Evolutionary conservation across 2,888 invertebrate species (phyloP).

Genomic region (Caenorhabditis afra): DNA sequence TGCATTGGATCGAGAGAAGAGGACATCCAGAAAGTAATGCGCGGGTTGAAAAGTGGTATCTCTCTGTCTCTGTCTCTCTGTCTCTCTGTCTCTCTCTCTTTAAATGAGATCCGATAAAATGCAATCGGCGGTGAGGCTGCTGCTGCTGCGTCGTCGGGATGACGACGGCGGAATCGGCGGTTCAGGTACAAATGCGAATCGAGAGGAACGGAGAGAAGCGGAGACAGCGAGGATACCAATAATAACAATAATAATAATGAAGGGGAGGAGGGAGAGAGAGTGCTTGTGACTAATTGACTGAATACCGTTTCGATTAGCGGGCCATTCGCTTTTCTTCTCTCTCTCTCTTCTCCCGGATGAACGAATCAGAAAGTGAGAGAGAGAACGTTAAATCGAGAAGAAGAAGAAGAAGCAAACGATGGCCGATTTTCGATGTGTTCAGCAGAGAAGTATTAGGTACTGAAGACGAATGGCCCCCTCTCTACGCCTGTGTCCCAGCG

Average conservation of each 20-base stretch:
- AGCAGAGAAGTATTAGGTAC: too few species aligned
- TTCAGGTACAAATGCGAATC: constrained; percentile 9
- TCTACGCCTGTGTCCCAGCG: too few species aligned
- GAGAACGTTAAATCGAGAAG: not conserved
- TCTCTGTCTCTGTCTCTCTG: not conserved
- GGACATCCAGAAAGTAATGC: constrained; percentile 28
- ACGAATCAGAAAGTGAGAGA: not conserved
- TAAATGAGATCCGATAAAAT: constrained; percentile 22
- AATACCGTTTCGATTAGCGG: constrained; percentile 17
- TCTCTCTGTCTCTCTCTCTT: not conserved
- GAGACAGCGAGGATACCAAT: not conserved
- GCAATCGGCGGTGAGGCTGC: constrained; percentile 19
- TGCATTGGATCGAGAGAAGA: too few species aligned
- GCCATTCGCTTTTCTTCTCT: too few species aligned
- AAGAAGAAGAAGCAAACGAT: not conserved
- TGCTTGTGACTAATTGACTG: constrained; percentile 1
- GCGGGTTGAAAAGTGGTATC: constrained; percentile 4
- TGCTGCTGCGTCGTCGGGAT: too few species aligned
- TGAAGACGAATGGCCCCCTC: too few species aligned
- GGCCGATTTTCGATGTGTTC: too few species aligned
- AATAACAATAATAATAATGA: constrained; percentile 16
- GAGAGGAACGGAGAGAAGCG: not conserved
- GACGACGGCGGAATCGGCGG: not conserved
- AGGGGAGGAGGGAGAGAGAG: not conserved
- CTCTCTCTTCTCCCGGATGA: not conserved